Percentiles rank a stretch among this genome's conserved stretches.
Evolutionary conservation across 2,888 invertebrate species (phyloP).

Genomic region (Himalopsyche japonica): DNA sequence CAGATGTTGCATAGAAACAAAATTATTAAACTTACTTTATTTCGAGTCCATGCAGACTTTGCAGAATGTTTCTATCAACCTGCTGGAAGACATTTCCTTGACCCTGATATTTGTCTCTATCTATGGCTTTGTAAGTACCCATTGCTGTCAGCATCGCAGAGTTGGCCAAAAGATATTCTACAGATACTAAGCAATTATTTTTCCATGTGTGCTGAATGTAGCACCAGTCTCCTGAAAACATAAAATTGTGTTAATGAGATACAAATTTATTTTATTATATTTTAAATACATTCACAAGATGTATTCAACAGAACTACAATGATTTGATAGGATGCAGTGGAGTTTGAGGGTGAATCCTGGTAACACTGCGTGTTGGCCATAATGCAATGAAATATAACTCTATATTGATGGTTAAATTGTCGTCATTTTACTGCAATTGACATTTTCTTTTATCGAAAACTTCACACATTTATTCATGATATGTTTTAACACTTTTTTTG

Average conservation of each 20-base stretch:
- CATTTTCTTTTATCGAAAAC: too few relatives aligned
- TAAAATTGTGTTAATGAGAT: neutral
- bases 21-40: constrained; percentile 13
- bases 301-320: too few relatives aligned
- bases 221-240: constrained; percentile 31
- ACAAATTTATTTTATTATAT: neutral
- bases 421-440: too few relatives aligned
- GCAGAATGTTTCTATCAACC: constrained; percentile 28
- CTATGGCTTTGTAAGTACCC: constrained; percentile 26
- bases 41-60: constrained; percentile 26
- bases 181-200: constrained; percentile 28
- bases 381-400: too few relatives aligned
- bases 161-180: constrained; percentile 27
- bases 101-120: constrained; percentile 9
- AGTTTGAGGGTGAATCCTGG: too few relatives aligned
- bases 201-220: constrained; percentile 28
- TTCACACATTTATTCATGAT: too few relatives aligned
- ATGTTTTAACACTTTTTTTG: too few relatives aligned
- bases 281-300: too few relatives aligned
- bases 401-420: too few relatives aligned
- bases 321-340: too few relatives aligned
- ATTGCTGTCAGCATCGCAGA: constrained; percentile 22
- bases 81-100: constrained; percentile 21
- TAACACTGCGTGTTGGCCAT: too few relatives aligned
- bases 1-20: neutral